Conservation (phyloP, 2,888 invertebrate genomes). For the Pogonocherus hispidulus region DNA sequence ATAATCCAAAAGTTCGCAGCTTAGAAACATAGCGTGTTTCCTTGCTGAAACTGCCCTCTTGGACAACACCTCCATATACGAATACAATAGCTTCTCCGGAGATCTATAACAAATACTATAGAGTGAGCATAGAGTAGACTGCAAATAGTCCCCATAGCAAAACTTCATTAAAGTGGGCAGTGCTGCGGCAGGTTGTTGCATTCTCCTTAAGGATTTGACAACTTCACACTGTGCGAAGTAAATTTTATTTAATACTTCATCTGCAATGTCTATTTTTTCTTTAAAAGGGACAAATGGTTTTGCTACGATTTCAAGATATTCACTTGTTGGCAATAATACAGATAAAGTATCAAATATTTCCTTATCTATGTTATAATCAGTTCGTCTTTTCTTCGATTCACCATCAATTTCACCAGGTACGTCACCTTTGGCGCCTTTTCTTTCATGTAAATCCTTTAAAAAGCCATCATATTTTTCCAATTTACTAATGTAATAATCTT, state of each 20-base stretch:
- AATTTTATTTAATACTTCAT: slow-evolving; percentile 31
- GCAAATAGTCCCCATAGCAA: slow-evolving; percentile 47
- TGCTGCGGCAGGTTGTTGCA: slow-evolving; percentile 24
- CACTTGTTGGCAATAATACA: slow-evolving; percentile 34
- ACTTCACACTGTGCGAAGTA: slow-evolving; percentile 40
- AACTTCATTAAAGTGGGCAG: slow-evolving; percentile 40
- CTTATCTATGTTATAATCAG: neutral
- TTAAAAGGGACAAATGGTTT: slow-evolving; percentile 37
- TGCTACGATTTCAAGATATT: slow-evolving; percentile 33
- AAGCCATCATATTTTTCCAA: slow-evolving; percentile 4
- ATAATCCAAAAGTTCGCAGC: slow-evolving; percentile 36
- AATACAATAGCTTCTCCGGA: slow-evolving; percentile 36
- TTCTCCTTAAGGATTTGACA: slow-evolving; percentile 35
- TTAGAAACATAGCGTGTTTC: slow-evolving; percentile 46
- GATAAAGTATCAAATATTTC: slow-evolving; percentile 27
- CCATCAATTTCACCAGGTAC: slow-evolving; percentile 9
- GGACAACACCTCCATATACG: slow-evolving; percentile 38
- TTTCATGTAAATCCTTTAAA: neutral
- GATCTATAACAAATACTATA: slow-evolving; percentile 44
- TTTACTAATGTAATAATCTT: slow-evolving; percentile 10
- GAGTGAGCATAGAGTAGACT: slow-evolving; percentile 37
- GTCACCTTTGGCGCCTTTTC: neutral
- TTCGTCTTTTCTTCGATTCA: neutral
- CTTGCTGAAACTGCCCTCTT: slow-evolving; percentile 38
- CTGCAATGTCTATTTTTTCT: slow-evolving; percentile 35